Evolutionary conservation across 2,113 vertebrate genomes (phyloP).

Genomic region (Pachycephala philippinensis): DNA sequence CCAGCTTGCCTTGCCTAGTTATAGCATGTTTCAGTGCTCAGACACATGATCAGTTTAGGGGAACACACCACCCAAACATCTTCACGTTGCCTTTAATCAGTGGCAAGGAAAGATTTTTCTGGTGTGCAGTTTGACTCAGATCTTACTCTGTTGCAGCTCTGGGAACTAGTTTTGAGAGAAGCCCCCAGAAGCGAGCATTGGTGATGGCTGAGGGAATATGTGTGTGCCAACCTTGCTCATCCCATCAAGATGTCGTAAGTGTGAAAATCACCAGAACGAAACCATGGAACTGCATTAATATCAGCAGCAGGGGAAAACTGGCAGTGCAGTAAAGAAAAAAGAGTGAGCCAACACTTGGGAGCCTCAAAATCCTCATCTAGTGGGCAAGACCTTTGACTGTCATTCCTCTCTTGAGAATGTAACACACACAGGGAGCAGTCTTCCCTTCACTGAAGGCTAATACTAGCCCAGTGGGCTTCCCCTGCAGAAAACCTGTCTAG

Average conservation of each 20-base stretch:
- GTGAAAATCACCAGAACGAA: accelerated
- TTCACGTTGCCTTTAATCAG: not conserved
- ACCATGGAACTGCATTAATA: not conserved
- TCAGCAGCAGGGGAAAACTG: not conserved
- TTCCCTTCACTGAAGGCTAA: not conserved
- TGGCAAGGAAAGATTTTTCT: not conserved
- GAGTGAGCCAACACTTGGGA: not conserved
- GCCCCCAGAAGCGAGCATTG: not conserved
- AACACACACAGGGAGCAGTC: not conserved
- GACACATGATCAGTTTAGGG: not conserved
- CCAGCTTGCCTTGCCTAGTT: not conserved
- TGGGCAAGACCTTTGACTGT: not conserved
- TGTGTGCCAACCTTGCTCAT: not conserved
- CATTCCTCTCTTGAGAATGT: not conserved
- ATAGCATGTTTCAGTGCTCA: not conserved
- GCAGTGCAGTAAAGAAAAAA: not conserved
- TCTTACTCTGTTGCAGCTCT: not conserved
- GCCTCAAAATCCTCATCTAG: not conserved
- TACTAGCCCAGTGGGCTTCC: not conserved
- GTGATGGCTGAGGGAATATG: not conserved
- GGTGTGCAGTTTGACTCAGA: not conserved
- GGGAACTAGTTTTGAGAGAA: not conserved
- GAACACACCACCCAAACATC: not conserved
- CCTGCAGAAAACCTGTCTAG: not conserved
- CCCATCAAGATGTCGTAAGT: not conserved